These are phyloP conservation scores for Lucifuga dentata DNA, from an alignment of 2,113 vertebrate species.

Conservation along the genomic window DNA sequence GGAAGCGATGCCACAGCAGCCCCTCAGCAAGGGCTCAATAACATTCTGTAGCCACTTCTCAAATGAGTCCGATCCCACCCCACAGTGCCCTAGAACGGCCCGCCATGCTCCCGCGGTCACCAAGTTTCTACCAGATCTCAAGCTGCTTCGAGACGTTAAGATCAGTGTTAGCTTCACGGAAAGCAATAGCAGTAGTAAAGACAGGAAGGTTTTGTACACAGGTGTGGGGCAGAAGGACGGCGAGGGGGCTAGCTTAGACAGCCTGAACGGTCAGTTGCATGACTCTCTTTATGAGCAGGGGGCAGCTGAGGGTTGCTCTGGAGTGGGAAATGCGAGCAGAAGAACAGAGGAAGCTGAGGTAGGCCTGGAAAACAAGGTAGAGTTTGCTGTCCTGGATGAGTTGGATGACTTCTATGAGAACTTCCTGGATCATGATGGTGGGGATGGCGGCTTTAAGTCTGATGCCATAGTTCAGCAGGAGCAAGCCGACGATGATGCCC, in stretches of 20 bases:
- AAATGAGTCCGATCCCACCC: slow-evolving; percentile 83
- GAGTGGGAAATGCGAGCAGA: slow-evolving; percentile 78
- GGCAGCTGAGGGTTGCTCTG: slow-evolving; percentile 72
- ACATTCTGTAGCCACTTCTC: slow-evolving; percentile 88
- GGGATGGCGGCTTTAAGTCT: slow-evolving; percentile 93
- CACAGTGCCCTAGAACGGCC: slow-evolving; percentile 93
- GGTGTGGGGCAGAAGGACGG: slow-evolving; percentile 87
- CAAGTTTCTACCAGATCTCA: slow-evolving; percentile 95
- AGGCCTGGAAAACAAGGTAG: slow-evolving; percentile 97
- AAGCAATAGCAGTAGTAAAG: slow-evolving; percentile 91
- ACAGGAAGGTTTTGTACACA: slow-evolving; percentile 96
- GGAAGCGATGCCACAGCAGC: slow-evolving; percentile 82
- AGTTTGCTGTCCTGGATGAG: slow-evolving; percentile 97
- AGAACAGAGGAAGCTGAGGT: slow-evolving; percentile 88
- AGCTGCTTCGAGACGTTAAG: slow-evolving; percentile 97
- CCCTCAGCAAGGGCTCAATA: slow-evolving; percentile 90
- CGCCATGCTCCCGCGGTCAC: slow-evolving; percentile 93
- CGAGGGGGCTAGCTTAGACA: slow-evolving; percentile 80
- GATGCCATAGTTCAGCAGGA: slow-evolving; percentile 93
- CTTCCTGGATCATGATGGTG: slow-evolving; percentile 92
- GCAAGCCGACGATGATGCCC: slow-evolving; percentile 91
- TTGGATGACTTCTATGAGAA: slow-evolving; percentile 97
- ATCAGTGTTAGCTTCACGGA: slow-evolving; percentile 96
- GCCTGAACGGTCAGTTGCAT: slow-evolving; percentile 91
- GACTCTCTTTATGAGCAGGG: slow-evolving; percentile 82